Evolutionary conservation across 2,888 invertebrate genomes (phyloP).

Genomic region (Tanytarsus gracilentus): DNA sequence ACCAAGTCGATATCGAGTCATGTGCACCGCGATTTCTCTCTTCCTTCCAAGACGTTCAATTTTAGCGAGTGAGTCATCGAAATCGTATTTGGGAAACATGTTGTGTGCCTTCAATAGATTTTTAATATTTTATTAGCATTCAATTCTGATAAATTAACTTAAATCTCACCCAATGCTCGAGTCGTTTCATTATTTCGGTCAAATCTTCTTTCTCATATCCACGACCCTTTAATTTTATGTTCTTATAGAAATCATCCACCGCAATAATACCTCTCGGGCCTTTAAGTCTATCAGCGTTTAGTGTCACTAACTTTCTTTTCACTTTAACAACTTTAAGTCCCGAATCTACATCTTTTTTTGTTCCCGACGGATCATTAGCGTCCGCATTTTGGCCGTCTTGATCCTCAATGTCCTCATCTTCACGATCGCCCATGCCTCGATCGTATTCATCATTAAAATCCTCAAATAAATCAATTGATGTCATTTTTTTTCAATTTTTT

Average conservation of each 20-base stretch:
- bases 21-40: conserved; percentile 62
- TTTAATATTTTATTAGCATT: too few relatives aligned
- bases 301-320: conserved; percentile 29
- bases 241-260: conserved; percentile 67
- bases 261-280: conserved; percentile 74
- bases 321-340: not conserved
- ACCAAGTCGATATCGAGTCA: conserved; percentile 56
- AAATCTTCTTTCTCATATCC: conserved; percentile 77
- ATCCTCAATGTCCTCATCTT: not conserved
- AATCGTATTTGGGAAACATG: conserved; percentile 78
- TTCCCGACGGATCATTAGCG: not conserved
- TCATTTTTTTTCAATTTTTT: not conserved
- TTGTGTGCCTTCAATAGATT: not conserved
- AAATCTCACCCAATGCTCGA: conserved; percentile 97
- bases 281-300: conserved; percentile 62
- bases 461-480: conserved; percentile 11
- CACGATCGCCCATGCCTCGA: not conserved
- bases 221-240: conserved; percentile 68
- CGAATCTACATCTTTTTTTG: not conserved
- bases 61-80: conserved; percentile 73
- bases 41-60: conserved; percentile 72
- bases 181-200: conserved; percentile 62
- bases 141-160: not conserved
- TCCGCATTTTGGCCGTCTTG: not conserved
- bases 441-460: conserved; percentile 18